phyloP scores from a whole-genome alignment of 2,797 vertebrate species.

The Pangasius mekongensis region DNA sequence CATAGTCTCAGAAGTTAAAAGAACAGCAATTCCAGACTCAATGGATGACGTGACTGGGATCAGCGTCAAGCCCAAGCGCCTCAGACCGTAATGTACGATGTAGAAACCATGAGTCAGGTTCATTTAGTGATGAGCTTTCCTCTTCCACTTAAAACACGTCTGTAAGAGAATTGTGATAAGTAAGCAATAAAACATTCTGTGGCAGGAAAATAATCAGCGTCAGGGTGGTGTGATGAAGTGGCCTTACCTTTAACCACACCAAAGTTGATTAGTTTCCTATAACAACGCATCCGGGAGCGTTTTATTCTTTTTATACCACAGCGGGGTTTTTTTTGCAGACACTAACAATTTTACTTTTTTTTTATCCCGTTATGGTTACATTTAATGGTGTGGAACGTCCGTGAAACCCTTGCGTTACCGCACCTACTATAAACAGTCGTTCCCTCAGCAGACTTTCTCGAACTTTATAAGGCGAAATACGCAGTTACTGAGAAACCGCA shows the following conservation, averaged over 20 bases:
- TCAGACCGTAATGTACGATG: not conserved
- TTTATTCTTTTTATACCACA: not conserved
- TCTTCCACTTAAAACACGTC: not conserved
- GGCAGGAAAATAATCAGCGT: not conserved
- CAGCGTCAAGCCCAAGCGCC: not conserved
- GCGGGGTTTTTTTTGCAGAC: not conserved
- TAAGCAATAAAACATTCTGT: not conserved
- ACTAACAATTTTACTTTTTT: not conserved
- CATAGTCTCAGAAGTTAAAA: not conserved
- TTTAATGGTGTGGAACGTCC: too few relatives aligned
- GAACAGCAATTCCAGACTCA: not conserved
- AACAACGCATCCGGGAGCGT: not conserved
- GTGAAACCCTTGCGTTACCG: not conserved
- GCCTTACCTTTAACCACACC: not conserved
- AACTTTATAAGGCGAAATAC: too few relatives aligned
- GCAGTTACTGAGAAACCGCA: not conserved
- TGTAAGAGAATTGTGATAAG: not conserved
- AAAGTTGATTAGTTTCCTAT: not conserved
- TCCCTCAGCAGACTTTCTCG: too few relatives aligned
- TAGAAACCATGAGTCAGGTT: not conserved
- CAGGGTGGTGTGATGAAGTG: not conserved
- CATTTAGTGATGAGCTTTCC: not conserved
- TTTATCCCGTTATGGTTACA: not conserved
- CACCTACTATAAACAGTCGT: too few relatives aligned
- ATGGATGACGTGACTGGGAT: not conserved